Evolutionary conservation across 2,888 invertebrate genomes (phyloP), one percentile per base, ranked within the genome.

Genomic region (Carpatolechia fugitivella): DNA sequence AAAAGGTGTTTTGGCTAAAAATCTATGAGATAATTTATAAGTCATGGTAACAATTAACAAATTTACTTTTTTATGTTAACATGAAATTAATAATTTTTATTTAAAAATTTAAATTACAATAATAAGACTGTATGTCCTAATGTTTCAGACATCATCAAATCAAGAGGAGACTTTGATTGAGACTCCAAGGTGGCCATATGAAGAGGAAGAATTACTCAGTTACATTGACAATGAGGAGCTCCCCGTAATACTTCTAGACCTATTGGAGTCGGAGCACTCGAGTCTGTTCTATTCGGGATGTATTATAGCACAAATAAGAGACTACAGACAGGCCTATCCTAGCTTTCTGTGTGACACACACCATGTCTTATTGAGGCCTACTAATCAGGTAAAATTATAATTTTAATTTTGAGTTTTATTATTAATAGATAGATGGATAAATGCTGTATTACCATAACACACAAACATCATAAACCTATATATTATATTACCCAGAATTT

Each of bases 191-290:
- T 95, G 95, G 95, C 96, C 97, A 70, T 98, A 98, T 78, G 97
- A 97, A 83, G 96, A 97, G 82, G 97, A 97, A 74, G 94, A 96
- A 75, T 84, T 98, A 60, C 90, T 98, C 65, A 94, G 95, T 74
- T 97, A 95, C 79, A 95, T 98, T 71, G 97, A 98, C 82, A 95
- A 95, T 83, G 97, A 97, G 82, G 95, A 97, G 87, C 89, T 98
- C 76, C 98, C 98, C 50, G 95, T 97, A 59, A 93, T 95, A 74
- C 91, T 98, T 56, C 91, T 96, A 60, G 97, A 98, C 80, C 87
- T 97, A 64, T 86, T 98, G 59, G 97, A 96, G 77, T 92, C 94
- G 7, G 95, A 95, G 75, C 94, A 96, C 76, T 95, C 96, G 52
- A 95, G 95, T 82, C 91, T 98, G 58, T 96, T 97, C 88, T 97